Evolutionary conservation across 2,797 vertebrate genomes (phyloP).

Genomic region (Squalus acanthias): DNA sequence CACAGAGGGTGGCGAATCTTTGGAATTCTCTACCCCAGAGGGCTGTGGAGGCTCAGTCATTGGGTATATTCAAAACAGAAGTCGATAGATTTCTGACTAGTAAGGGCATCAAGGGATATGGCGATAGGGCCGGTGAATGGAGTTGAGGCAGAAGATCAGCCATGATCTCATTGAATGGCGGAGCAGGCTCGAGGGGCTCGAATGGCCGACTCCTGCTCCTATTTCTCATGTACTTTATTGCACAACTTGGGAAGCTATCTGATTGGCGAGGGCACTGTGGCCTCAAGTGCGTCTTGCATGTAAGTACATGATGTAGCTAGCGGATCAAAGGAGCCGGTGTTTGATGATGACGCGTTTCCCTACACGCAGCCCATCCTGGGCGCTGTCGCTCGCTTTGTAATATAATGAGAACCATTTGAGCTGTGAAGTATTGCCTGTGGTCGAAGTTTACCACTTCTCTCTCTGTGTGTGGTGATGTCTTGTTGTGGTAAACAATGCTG

Average conservation of each 20-base stretch:
- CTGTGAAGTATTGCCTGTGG: background rate
- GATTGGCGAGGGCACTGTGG: background rate
- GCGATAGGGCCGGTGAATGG: no score
- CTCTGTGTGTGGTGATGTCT: background rate
- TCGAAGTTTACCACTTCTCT: background rate
- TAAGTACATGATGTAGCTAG: background rate
- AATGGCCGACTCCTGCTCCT: no score
- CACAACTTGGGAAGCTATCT: background rate
- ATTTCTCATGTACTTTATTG: background rate
- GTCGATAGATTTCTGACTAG: no score
- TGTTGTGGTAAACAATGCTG: background rate
- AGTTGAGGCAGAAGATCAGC: no score
- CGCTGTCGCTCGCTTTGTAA: background rate
- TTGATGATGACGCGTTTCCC: background rate
- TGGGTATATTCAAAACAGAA: no score
- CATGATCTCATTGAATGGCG: no score
- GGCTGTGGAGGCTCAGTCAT: no score
- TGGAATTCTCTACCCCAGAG: no score
- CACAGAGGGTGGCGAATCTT: no score
- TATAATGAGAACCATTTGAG: background rate
- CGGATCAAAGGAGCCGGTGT: background rate
- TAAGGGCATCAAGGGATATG: no score
- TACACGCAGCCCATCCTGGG: background rate
- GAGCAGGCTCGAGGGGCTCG: no score
- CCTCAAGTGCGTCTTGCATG: background rate